Percentiles rank a stretch among this genome's conserved stretches.
phyloP scores from a whole-genome alignment of 2,888 invertebrate genomes.

The Caenorhabditis imperialis region DNA sequence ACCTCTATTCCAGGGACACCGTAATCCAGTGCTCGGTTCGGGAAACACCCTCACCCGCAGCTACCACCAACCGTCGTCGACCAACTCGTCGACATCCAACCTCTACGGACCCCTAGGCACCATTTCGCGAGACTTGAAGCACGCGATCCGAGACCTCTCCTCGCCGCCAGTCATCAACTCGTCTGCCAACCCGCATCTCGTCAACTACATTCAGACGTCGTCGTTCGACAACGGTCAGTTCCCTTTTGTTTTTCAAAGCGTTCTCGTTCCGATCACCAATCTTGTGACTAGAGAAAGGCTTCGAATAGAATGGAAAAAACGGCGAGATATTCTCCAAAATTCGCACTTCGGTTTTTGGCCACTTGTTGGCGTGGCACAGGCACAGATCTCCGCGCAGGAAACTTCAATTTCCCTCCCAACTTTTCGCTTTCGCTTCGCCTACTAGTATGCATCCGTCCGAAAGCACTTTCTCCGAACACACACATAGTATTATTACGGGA shows the following conservation, averaged over 20 bases:
- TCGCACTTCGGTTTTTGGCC: constrained; percentile 39
- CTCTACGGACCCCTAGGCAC: constrained; percentile 47
- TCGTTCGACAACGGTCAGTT: constrained; percentile 52
- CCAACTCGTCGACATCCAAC: constrained; percentile 47
- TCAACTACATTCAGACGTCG: constrained; percentile 42
- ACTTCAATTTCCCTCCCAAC: constrained; percentile 41
- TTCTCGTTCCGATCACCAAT: constrained; percentile 6
- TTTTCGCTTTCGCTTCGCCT: constrained; percentile 24
- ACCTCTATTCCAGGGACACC: constrained; percentile 53
- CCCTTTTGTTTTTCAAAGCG: neutral
- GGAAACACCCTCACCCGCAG: constrained; percentile 48
- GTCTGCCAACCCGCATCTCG: constrained; percentile 41
- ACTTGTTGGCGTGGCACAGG: constrained; percentile 33
- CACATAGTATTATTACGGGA: constrained; percentile 3
- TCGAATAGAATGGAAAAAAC: constrained; percentile 6
- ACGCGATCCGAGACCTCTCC: constrained; percentile 25
- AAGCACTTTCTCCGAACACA: constrained; percentile 37
- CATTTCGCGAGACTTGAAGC: constrained; percentile 36
- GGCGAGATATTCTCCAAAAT: neutral
- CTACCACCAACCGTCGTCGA: constrained; percentile 55
- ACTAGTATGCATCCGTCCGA: constrained; percentile 32
- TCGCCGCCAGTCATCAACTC: constrained; percentile 33
- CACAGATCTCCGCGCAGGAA: constrained; percentile 23
- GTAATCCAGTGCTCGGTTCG: constrained; percentile 51
- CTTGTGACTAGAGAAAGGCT: constrained; percentile 13